Percentiles rank a stretch among this genome's conserved stretches.
Evolutionary conservation across 2,797 vertebrate species (phyloP).

Genomic region (Octomys mimax): DNA sequence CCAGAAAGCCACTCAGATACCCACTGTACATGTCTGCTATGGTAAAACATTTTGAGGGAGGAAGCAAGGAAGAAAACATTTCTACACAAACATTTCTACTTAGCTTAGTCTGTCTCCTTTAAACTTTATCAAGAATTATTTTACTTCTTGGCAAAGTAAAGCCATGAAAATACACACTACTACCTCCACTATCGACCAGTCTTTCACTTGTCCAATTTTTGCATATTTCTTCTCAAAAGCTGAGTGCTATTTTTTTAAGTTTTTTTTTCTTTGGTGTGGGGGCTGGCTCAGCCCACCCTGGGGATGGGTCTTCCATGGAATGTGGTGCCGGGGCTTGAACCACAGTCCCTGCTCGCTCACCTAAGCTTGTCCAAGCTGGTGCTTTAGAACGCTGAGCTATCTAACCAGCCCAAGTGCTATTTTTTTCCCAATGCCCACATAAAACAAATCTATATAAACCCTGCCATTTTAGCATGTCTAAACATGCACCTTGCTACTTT

Average conservation of each 20-base stretch:
- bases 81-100: background rate
- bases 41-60: background rate
- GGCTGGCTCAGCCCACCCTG: too few species aligned
- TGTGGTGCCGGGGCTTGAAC: too few species aligned
- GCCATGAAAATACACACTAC: background rate
- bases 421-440: background rate
- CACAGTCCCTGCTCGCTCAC: too few species aligned
- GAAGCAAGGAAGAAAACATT: background rate
- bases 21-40: too few species aligned
- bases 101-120: background rate
- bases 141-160: constrained; percentile 16
- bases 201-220: background rate
- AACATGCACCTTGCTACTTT: background rate
- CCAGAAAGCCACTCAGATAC: background rate
- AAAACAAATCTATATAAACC: constrained; percentile 12
- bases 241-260: background rate
- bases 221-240: background rate
- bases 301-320: too few species aligned
- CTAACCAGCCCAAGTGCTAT: too few species aligned
- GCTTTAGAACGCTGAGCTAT: too few species aligned
- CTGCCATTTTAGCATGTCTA: background rate
- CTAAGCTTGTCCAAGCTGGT: too few species aligned
- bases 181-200: background rate
- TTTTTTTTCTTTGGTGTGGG: too few species aligned
- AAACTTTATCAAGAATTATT: background rate